Percentiles rank a stretch among this genome's conserved stretches.
These are phyloP conservation scores for Drosophila sucinea DNA, from an alignment of 1,140 invertebrate species.

Conservation along the genomic window DNA sequence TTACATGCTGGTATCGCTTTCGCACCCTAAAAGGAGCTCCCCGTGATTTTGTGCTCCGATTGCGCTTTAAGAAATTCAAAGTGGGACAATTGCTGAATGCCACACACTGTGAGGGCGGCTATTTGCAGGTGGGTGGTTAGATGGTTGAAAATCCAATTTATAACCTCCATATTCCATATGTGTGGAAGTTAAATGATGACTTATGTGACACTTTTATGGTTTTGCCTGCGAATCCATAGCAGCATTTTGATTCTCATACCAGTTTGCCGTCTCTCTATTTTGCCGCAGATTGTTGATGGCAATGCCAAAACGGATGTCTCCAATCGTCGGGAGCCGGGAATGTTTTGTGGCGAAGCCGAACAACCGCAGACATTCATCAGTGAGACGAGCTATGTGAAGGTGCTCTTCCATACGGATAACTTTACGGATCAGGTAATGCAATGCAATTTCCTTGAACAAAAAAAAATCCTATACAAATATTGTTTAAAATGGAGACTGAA, in stretches of 20 bases:
- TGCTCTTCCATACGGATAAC: slow-evolving; percentile 95
- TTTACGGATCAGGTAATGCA: slow-evolving; percentile 93
- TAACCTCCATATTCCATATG: slow-evolving; percentile 29
- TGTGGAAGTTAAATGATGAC: slow-evolving; percentile 45
- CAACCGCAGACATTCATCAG: slow-evolving; percentile 97
- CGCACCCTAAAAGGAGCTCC: slow-evolving; percentile 91
- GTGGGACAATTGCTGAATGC: slow-evolving; percentile 93
- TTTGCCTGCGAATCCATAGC: slow-evolving; percentile 6
- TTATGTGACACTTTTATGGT: slow-evolving; percentile 60
- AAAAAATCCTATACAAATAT: too few species aligned
- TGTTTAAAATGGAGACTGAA: too few species aligned
- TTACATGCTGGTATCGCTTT: slow-evolving; percentile 95
- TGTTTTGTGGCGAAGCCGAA: slow-evolving; percentile 96
- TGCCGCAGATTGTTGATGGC: slow-evolving; percentile 89
- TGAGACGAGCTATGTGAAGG: slow-evolving; percentile 95
- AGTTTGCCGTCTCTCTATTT: not conserved
- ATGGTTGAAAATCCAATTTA: slow-evolving; percentile 77
- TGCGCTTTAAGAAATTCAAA: slow-evolving; percentile 96
- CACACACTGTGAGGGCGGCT: slow-evolving; percentile 92
- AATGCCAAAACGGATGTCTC: slow-evolving; percentile 93
- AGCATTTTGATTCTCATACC: slow-evolving; percentile 36
- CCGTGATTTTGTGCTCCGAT: slow-evolving; percentile 93
- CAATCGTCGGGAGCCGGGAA: slow-evolving; percentile 92
- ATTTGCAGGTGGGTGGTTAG: slow-evolving; percentile 89
- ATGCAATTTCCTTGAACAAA: not conserved